phyloP scores from a whole-genome alignment of 1,140 invertebrate genomes.

The Ips nitidus region DNA sequence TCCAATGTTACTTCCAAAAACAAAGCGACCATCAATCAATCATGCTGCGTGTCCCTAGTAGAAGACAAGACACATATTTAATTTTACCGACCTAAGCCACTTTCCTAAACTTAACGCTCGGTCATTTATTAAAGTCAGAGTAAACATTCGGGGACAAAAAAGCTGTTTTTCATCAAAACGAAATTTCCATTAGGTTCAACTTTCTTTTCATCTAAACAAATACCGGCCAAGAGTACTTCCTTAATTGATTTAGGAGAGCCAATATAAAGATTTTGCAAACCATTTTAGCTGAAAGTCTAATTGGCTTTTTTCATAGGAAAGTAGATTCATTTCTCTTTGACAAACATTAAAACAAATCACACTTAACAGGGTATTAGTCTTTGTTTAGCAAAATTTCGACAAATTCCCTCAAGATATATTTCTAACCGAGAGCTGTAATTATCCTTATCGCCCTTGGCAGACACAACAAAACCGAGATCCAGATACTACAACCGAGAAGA shows the following conservation, averaged over 20 bases:
- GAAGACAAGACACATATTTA: conserved; percentile 10
- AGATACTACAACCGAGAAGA: conserved; percentile 12
- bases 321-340: too few species aligned
- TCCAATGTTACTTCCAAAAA: too few species aligned
- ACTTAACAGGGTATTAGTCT: not conserved
- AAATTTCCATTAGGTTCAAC: conserved; percentile 23
- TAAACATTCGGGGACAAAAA: conserved; percentile 25
- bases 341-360: too few species aligned
- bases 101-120: conserved; percentile 12
- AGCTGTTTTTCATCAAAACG: conserved; percentile 26
- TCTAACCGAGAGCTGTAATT: conserved; percentile 12
- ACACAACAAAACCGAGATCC: conserved; percentile 16
- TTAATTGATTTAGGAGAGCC: conserved; percentile 25
- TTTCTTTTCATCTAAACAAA: conserved; percentile 21
- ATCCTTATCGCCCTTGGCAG: conserved; percentile 16
- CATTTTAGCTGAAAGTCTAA: too few species aligned
- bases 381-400: not conserved
- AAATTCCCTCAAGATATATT: conserved; percentile 15
- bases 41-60: not conserved
- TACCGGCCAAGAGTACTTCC: conserved; percentile 17
- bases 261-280: not conserved
- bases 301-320: too few species aligned
- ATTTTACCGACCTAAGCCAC: conserved; percentile 13
- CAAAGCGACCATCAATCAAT: not conserved
- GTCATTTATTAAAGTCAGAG: conserved; percentile 30